Evolutionary conservation across 2,113 vertebrate species (phyloP), one percentile per base, ranked within the genome.

Genomic region (Bujurquina vittata): DNA sequence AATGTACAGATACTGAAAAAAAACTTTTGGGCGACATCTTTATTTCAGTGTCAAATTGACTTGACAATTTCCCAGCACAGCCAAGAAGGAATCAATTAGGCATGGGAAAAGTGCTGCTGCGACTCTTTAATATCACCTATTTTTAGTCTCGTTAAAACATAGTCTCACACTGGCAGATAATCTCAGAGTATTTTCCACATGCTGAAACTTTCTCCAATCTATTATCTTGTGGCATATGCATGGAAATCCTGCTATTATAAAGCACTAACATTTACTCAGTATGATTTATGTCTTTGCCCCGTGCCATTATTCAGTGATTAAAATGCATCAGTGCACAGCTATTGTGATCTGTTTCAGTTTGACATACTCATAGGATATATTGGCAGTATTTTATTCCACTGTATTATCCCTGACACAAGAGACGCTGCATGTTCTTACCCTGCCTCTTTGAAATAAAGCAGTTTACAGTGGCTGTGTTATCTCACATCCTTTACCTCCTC

Each of bases 121-220:
- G 54, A 62, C 4, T 31, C 56, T n/a, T 84, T 40, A 72, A 52
- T 52, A n/a, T 54, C 67, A 54, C 46, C 10, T 63, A 79, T 84
- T 84, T 88, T 78, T 84, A 69, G 58, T 58, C 22, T 72, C 29
- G 77, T 85, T 72, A 76, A 54, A 84, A 79, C 59, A 22, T 33
- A 72, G 2, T 72, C 17, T 54, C 26, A 72, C 33, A 49, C 31
- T 58, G 40, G 5, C 37, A 1, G 33, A 74, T 31, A 12, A 54
- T 46, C 46, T 54, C 46, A 14, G 1, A 72, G 46, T 3, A 1
- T 54, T 26, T 54, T 33, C n/a, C 0, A 23, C 22, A 77, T 43
- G 40, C 35, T 29, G 6, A 82, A 79, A 55, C 40, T n/a, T 65
- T 55, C 31, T 59, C 10, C 22, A 76, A n/a, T n/a, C 56, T 7